Conservation (phyloP, 2,888 invertebrate species). For the Kuschelorhynchus macadamiae region DNA sequence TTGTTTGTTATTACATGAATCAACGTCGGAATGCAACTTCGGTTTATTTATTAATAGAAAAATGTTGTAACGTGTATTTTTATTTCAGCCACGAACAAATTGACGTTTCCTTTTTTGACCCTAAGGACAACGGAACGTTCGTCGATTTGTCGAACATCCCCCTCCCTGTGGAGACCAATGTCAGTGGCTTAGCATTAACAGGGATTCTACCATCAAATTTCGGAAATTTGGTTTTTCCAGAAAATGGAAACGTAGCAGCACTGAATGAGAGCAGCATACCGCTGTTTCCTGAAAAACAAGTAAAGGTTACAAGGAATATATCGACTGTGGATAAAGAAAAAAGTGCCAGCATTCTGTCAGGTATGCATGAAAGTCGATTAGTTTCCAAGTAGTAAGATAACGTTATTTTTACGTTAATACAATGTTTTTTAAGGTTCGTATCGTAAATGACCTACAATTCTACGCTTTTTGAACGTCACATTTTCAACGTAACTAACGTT, state of each 20-base stretch:
- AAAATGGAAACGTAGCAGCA: constrained; percentile 51
- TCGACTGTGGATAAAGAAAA: constrained; percentile 60
- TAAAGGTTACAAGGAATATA: constrained; percentile 63
- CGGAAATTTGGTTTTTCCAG: constrained; percentile 60
- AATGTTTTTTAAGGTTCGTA: too few relatives aligned
- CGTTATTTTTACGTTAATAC: too few relatives aligned
- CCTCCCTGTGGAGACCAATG: constrained; percentile 71
- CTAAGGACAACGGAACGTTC: constrained; percentile 68
- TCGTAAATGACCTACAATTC: too few relatives aligned
- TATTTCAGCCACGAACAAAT: constrained; percentile 70
- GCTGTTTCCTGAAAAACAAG: constrained; percentile 60
- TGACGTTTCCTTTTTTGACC: constrained; percentile 72
- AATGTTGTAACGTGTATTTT: constrained; percentile 1
- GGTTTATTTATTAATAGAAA: too few relatives aligned
- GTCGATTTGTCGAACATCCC: constrained; percentile 72
- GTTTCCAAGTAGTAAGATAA: background rate
- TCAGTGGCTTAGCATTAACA: constrained; percentile 71
- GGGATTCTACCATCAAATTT: constrained; percentile 69
- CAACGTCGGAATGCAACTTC: too few relatives aligned
- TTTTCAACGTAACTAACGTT: too few relatives aligned
- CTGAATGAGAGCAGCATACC: constrained; percentile 48
- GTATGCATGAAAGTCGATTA: constrained; percentile 28
- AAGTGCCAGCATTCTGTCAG: constrained; percentile 58
- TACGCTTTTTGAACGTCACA: too few relatives aligned
- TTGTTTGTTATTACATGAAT: too few relatives aligned